Conservation (phyloP, 2,888 invertebrate genomes). For the Smittia aterrima region DNA sequence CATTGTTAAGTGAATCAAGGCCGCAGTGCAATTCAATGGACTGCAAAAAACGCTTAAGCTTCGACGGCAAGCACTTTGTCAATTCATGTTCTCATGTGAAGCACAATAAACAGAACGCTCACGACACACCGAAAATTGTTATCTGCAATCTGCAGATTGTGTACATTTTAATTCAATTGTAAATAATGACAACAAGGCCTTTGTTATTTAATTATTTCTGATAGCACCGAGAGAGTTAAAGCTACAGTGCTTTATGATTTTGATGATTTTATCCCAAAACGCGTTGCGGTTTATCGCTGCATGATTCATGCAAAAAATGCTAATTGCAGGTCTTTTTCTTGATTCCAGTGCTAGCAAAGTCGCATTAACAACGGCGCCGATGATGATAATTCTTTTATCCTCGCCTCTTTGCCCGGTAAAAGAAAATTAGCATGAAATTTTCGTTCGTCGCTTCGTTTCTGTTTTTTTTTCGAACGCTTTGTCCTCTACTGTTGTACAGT, state of each 20-base stretch:
- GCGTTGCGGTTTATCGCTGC: background rate
- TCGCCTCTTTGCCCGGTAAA: background rate
- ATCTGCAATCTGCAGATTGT: slow-evolving; percentile 34
- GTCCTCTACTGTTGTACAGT: background rate
- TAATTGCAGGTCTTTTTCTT: background rate
- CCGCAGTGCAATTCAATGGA: background rate
- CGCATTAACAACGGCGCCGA: slow-evolving; percentile 1
- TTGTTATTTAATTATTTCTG: slow-evolving; percentile 37
- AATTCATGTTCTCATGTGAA: background rate
- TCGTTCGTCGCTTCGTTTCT: background rate
- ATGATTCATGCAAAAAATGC: background rate
- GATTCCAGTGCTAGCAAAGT: background rate
- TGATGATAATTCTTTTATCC: background rate
- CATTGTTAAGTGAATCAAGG: slow-evolving; percentile 2
- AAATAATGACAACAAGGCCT: slow-evolving; percentile 21
- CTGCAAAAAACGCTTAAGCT: slow-evolving; percentile 9
- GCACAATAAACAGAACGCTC: background rate
- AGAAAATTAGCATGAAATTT: slow-evolving; percentile 10
- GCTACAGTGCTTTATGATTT: background rate
- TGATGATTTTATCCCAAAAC: background rate
- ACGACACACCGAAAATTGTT: slow-evolving; percentile 11
- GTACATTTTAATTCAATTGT: slow-evolving; percentile 37
- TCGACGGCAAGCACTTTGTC: slow-evolving; percentile 2
- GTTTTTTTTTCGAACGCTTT: background rate
- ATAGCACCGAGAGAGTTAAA: slow-evolving; percentile 16